Conservation (phyloP, 2,797 vertebrate genomes). For the Phalanger gymnotis region DNA sequence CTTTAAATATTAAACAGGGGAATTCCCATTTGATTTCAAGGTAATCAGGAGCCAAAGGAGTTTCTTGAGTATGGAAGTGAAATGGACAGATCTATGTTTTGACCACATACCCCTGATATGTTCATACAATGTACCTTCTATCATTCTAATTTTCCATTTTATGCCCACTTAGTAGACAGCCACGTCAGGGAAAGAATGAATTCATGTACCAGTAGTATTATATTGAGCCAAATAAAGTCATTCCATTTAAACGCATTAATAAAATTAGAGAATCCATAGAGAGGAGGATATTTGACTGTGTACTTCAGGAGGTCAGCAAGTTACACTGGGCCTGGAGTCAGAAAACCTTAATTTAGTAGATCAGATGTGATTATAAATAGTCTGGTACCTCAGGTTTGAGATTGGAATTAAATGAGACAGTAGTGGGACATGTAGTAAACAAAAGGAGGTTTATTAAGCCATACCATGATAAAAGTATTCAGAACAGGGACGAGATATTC, state of each 20-base stretch:
- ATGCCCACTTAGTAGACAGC: neutral
- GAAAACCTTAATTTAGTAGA: neutral
- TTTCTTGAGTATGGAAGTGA: neutral
- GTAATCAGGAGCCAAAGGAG: neutral
- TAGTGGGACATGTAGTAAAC: neutral
- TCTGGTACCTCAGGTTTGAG: neutral
- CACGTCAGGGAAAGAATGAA: neutral
- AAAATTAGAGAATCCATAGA: neutral
- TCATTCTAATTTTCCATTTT: neutral
- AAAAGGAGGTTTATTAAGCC: neutral
- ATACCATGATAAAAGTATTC: neutral
- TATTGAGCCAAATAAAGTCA: neutral
- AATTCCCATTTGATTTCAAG: neutral
- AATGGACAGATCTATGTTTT: neutral
- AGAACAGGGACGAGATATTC: neutral
- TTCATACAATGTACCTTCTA: neutral
- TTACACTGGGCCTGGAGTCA: neutral
- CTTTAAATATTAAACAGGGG: neutral
- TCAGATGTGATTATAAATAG: accelerated
- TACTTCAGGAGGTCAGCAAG: neutral
- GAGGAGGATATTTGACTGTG: neutral
- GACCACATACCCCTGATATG: neutral
- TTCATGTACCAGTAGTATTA: neutral
- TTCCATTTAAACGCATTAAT: neutral
- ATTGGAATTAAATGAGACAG: neutral